Evolutionary conservation across 2,888 invertebrate species (phyloP), one percentile per base, ranked within the genome.

Genomic region (Thymelicus lineola): DNA sequence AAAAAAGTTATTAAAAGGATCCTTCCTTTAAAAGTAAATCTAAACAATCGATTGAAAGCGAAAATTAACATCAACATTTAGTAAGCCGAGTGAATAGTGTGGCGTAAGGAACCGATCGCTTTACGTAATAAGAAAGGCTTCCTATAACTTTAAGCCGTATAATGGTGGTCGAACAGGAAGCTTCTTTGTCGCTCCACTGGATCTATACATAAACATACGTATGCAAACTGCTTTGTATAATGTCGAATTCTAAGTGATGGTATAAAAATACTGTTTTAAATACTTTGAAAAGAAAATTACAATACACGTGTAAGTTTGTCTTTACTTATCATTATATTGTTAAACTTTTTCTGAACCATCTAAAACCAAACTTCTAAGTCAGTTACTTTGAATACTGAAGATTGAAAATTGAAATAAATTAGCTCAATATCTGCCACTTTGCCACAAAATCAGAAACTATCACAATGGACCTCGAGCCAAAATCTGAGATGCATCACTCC

Each of bases 71-170:
- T 38, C 38, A 1, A 38, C 3, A 50, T 50, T 17, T 50, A 17
- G 17, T 1, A 17, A 7, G 48, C 59, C 20, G 50, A 59, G 15
- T 50, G n/a, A 64, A 42, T 64, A 42, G 6, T 20, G 61, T 53
- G 15, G 71, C 79, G 73, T 73, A 74, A 80, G 80, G 80, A 83
- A 82, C 81, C 79, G 74, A 70, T 67, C 14, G 70, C 15, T 80
- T 89, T 89, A 87, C 80, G 80, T 84, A 90, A 91, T 76, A 70
- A 74, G 81, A 83, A 81, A 82, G 79, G 81, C 86, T 90, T 89
- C 87, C 87, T 87, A 78, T 77, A 80, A 74, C 53, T 66, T 70
- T 69, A 73, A 76, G 72, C 69, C 65, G 73, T 75, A 74, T 68
- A 73, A 74, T 72, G 71, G 77, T 78, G 63, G 62, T 15, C 72